These are phyloP conservation scores for Oceanites oceanicus DNA, from an alignment of 2,113 vertebrate genomes.

Conservation along the genomic window DNA sequence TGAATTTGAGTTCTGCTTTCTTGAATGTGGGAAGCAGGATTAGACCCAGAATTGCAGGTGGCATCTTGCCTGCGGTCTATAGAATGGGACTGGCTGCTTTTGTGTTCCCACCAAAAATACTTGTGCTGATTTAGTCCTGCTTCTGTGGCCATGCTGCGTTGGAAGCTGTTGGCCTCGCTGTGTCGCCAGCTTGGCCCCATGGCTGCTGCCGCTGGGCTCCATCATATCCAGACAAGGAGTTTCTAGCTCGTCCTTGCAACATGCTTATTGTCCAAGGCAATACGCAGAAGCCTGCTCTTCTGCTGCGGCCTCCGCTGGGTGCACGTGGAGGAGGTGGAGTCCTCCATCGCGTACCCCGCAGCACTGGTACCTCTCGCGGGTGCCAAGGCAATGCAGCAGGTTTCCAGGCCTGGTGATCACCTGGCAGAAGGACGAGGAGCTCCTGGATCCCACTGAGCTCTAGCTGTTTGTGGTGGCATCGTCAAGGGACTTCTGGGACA, in stretches of 20 bases:
- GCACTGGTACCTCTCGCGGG: not conserved
- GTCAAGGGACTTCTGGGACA: not conserved
- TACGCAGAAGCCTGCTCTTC: not conserved
- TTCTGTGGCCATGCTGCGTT: not conserved
- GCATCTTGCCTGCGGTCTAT: not conserved
- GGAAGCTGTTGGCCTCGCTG: not conserved
- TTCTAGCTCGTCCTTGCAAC: not conserved
- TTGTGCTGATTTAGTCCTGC: not conserved
- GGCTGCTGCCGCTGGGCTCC: not conserved
- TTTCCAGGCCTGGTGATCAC: not conserved
- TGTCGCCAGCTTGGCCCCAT: not conserved
- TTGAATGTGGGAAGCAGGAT: not conserved
- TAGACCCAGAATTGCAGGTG: not conserved
- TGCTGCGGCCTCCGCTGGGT: rapidly evolving
- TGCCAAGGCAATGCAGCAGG: no score
- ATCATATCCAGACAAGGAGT: not conserved
- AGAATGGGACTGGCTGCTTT: not conserved
- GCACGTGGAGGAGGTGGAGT: not conserved
- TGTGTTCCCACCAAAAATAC: not conserved
- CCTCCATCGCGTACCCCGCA: rapidly evolving
- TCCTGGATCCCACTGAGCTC: not conserved
- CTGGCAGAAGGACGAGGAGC: not conserved
- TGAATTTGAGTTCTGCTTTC: not conserved
- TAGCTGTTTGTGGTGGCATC: not conserved
- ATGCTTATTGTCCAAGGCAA: not conserved